Evolutionary conservation across 2,113 vertebrate species (phyloP).

Genomic region (Lipotes vexillifer): DNA sequence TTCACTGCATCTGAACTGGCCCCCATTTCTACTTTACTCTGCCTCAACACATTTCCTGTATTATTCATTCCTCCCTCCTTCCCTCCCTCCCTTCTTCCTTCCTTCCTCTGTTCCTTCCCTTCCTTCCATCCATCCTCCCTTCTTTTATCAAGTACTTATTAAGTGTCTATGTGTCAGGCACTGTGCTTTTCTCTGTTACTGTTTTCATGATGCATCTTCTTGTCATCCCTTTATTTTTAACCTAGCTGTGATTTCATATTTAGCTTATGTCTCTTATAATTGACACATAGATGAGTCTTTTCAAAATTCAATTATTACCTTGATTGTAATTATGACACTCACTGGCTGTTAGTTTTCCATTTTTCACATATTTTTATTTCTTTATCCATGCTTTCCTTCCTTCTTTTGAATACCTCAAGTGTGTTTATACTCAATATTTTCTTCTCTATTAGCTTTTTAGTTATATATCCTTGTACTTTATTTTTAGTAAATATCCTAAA

Average conservation of each 20-base stretch:
- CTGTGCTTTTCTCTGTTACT: not conserved
- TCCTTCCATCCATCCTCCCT: not conserved
- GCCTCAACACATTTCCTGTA: not conserved
- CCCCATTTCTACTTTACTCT: not conserved
- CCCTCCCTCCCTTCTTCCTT: no score
- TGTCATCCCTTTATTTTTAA: not conserved
- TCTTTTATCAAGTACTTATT: not conserved
- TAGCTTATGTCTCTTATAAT: not conserved
- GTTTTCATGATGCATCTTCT: not conserved
- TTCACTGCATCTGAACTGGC: not conserved
- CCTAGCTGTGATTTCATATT: not conserved
- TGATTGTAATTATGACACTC: not conserved
- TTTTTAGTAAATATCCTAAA: not conserved
- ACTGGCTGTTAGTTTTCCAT: not conserved
- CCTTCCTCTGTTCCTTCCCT: no score
- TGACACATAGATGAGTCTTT: not conserved
- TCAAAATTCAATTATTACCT: not conserved
- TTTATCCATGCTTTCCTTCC: not conserved
- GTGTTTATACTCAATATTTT: not conserved
- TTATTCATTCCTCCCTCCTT: not conserved
- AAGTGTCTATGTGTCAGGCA: not conserved
- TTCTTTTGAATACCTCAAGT: not conserved
- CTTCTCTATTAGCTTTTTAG: not conserved
- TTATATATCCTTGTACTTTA: not conserved
- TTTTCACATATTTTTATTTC: not conserved